Base-by-base conservation (phyloP, 1,140 invertebrate species). In the Listronotus oregonensis region DNA sequence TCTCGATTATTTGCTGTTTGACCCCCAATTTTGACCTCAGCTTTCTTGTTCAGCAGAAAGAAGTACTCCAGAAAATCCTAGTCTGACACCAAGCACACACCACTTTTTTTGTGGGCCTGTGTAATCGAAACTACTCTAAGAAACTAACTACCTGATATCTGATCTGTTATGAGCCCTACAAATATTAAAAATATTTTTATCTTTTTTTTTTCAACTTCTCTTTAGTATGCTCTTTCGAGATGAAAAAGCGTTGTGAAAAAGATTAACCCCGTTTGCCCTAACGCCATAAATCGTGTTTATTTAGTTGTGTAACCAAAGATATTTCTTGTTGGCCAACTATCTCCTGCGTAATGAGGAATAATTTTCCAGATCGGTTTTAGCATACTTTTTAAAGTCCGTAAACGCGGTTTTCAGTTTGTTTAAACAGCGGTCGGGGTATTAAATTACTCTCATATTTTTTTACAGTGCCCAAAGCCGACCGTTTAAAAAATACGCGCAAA, bases 381-480 rank as follows among this genome's bases (percentile, higher is more conserved):
- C 67, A 67, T 65, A 69, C 63, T 67, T 71, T 71, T 69, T 60
- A 64, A 67, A 67, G 50, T 69, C 69, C 58, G 58, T 50, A 69
- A 70, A 72, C 71, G 73, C 69, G 71, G 75, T 75, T 77, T 78
- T 69, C 68, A 68, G 73, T 77, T 69, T 77, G 75, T 78, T 78
- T 77, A 77, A 78, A 77, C 75, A 78, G 75, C 71, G 72, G 71
- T 68, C 70, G 64, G 52, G 68, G 73, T 73, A 76, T 77, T 77
- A 76, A 77, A 78, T 78, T 78, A 78, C 75, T 74, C 72, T 70
- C 70, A 73, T 74, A 75, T 77, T 78, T 77, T 76, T 78, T 77
- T 59, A 51, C 75, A 70, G 73, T 70, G 74, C 72, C 73, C 74
- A 71, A 75, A 72, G 74, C 74, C 72, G 69, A 64, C 67, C 73